phyloP scores from a whole-genome alignment of 2,888 invertebrate genomes.

The Fabriciana adippe region DNA sequence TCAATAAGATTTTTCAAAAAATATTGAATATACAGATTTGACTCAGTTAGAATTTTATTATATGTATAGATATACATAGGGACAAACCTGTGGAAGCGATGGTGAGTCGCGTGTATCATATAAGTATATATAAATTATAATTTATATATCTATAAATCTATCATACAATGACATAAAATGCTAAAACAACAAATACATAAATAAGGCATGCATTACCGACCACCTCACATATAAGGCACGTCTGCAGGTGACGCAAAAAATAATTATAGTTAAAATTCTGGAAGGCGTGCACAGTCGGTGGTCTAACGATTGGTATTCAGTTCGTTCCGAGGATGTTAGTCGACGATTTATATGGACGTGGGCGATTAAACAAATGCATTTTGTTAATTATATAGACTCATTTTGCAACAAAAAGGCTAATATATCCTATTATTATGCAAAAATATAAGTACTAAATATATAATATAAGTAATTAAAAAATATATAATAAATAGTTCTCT shows the following conservation, averaged over 20 bases:
- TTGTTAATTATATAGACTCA: slow-evolving; percentile 44
- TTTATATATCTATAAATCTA: too few relatives aligned
- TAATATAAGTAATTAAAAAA: too few relatives aligned
- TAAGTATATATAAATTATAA: too few relatives aligned
- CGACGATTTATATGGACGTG: slow-evolving; percentile 45
- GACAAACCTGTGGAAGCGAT: too few relatives aligned
- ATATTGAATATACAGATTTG: too few relatives aligned
- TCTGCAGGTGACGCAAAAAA: slow-evolving; percentile 41
- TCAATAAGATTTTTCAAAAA: too few relatives aligned
- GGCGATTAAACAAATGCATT: slow-evolving; percentile 47
- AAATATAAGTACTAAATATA: background rate
- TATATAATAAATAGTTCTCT: too few relatives aligned
- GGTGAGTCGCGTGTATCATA: too few relatives aligned
- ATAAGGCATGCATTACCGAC: slow-evolving; percentile 4
- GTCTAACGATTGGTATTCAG: slow-evolving; percentile 48
- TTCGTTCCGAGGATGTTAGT: slow-evolving; percentile 41
- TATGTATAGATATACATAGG: too few relatives aligned
- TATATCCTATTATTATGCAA: background rate
- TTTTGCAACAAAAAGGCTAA: background rate
- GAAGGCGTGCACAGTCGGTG: slow-evolving; percentile 43
- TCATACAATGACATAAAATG: too few relatives aligned
- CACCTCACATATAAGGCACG: slow-evolving; percentile 26
- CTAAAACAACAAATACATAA: background rate
- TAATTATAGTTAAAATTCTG: slow-evolving; percentile 44
- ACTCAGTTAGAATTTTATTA: too few relatives aligned